A percentile compares a stretch with the other conserved stretches of the same genome.
Conservation (phyloP, 2,888 invertebrate genomes). For the Ptychoptera contaminata region DNA sequence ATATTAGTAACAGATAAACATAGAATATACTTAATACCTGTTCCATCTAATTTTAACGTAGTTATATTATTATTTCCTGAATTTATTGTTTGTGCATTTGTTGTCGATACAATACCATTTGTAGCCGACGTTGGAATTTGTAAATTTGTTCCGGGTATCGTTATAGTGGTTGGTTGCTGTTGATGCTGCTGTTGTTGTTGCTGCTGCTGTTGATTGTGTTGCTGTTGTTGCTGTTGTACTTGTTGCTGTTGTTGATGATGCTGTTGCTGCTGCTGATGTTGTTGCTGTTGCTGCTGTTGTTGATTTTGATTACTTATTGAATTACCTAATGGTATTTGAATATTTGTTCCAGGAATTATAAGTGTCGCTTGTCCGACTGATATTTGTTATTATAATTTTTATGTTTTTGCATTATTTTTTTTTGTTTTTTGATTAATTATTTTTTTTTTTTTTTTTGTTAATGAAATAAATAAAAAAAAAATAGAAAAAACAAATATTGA, state of each 20-base stretch:
- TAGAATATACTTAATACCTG: constrained; percentile 4
- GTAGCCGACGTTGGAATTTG: constrained; percentile 29
- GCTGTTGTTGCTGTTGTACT: constrained; percentile 9
- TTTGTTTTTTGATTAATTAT: constrained; percentile 6
- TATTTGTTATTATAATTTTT: constrained; percentile 5
- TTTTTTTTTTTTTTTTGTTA: neutral
- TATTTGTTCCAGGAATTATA: constrained; percentile 40
- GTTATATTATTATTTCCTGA: constrained; percentile 9
- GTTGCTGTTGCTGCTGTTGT: constrained; percentile 15
- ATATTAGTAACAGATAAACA: neutral
- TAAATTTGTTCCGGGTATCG: constrained; percentile 30
- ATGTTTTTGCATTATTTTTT: constrained; percentile 8
- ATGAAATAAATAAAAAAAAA: constrained; percentile 1
- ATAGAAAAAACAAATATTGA: neutral
- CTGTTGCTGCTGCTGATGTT: constrained; percentile 8
- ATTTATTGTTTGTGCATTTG: constrained; percentile 14
- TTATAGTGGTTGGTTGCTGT: constrained; percentile 22
- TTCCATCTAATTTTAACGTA: constrained; percentile 11
- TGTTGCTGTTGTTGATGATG: constrained; percentile 7
- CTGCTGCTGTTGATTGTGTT: constrained; percentile 7
- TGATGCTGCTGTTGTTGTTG: constrained; percentile 19
- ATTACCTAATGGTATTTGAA: constrained; percentile 36
- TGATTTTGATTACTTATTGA: constrained; percentile 20
- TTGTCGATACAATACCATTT: constrained; percentile 24
- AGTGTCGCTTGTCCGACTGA: constrained; percentile 33